A percentile compares a stretch with the other conserved stretches of the same genome.
Conservation (phyloP, 2,113 vertebrate species). For the Muscicapa adusta region DNA sequence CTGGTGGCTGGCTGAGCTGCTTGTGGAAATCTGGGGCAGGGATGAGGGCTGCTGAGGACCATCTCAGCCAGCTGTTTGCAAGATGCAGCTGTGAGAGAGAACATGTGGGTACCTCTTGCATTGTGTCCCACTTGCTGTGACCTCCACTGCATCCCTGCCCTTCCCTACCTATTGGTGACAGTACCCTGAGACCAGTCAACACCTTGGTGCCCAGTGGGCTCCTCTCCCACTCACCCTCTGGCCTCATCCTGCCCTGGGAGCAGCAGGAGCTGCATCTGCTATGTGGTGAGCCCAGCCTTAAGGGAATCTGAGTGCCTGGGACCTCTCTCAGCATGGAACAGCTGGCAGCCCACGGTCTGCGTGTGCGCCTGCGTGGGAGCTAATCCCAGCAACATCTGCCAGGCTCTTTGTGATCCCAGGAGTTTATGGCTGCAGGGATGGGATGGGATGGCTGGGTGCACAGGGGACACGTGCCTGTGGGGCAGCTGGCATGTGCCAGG, state of each 20-base stretch:
- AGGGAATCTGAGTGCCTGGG: background rate
- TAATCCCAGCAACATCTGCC: slow-evolving; percentile 52
- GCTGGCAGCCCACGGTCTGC: background rate
- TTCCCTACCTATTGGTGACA: accelerated
- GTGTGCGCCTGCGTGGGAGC: background rate
- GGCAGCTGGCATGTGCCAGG: background rate
- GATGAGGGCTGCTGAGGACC: background rate
- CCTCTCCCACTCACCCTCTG: background rate
- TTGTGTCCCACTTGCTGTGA: background rate
- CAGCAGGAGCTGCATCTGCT: background rate
- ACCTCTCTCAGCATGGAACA: accelerated
- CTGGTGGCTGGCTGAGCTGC: background rate
- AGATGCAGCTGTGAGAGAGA: background rate
- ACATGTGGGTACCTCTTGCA: accelerated
- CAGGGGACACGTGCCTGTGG: background rate
- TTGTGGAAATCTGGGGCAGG: background rate
- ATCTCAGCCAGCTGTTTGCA: background rate
- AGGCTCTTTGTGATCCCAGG: background rate
- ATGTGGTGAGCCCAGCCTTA: accelerated
- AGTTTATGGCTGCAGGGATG: background rate
- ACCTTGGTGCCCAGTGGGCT: background rate
- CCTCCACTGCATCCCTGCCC: background rate
- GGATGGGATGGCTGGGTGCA: background rate
- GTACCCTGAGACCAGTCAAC: background rate
- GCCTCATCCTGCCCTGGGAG: background rate